Percentiles rank a stretch among this genome's conserved stretches.
These are phyloP conservation scores for Periophthalmus magnuspinnatus DNA, from an alignment of 2,797 vertebrate genomes.

Conservation along the genomic window DNA sequence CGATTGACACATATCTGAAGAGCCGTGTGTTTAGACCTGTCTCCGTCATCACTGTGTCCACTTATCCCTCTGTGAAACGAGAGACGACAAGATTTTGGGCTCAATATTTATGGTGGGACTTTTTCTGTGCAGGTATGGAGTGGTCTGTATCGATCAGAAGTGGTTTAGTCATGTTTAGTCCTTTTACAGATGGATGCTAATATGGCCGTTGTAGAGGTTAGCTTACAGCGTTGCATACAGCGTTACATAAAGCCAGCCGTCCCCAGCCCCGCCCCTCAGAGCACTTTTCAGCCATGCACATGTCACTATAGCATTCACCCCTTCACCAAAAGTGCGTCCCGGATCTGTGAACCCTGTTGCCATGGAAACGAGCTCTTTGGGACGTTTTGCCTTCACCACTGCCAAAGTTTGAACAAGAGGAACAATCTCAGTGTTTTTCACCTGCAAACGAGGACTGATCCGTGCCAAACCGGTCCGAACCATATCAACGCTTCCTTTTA, in stretches of 20 bases:
- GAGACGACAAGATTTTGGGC: too few species aligned
- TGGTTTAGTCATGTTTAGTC: background rate
- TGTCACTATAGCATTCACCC: slow-evolving; percentile 18
- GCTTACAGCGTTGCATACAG: too few species aligned
- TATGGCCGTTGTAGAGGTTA: too few species aligned
- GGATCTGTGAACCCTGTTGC: slow-evolving; percentile 26
- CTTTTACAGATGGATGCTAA: too few species aligned
- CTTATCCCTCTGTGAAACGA: too few species aligned
- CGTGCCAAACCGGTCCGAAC: slow-evolving; percentile 59
- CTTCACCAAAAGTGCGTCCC: slow-evolving; percentile 11
- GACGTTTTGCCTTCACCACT: slow-evolving; percentile 70
- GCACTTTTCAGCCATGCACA: slow-evolving; percentile 49
- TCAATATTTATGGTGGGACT: too few species aligned
- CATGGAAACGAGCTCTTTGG: slow-evolving; percentile 49
- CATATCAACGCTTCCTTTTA: slow-evolving; percentile 10
- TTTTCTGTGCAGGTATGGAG: too few species aligned
- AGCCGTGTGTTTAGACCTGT: too few species aligned
- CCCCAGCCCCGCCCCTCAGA: background rate
- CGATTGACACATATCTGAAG: too few species aligned
- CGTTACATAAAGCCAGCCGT: background rate
- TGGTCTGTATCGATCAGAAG: too few species aligned
- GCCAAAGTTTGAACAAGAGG: slow-evolving; percentile 58
- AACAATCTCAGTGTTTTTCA: slow-evolving; percentile 36
- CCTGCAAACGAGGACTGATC: slow-evolving; percentile 40
- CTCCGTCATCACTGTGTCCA: too few species aligned